These are phyloP conservation scores for Circaetus cinerascens DNA, from an alignment of 2,113 vertebrate genomes.

Conservation along the genomic window DNA sequence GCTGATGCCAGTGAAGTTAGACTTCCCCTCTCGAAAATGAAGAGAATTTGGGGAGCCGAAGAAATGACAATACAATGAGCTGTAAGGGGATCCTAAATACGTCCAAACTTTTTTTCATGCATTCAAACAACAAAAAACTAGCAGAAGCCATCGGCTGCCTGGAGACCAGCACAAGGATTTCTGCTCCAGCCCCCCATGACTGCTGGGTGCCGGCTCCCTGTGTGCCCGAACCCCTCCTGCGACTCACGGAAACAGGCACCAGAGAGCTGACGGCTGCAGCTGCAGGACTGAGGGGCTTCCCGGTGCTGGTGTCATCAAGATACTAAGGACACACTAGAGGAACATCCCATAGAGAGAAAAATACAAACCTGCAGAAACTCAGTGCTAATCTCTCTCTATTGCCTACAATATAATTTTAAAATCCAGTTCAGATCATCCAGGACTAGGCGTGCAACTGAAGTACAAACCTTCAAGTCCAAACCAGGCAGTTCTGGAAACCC, in stretches of 20 bases:
- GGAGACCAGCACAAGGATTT: neutral
- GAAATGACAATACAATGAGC: neutral
- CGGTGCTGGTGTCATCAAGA: accelerated
- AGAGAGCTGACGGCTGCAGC: neutral
- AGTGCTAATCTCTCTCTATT: neutral
- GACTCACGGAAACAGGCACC: accelerated
- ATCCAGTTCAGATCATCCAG: neutral
- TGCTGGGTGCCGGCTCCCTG: neutral
- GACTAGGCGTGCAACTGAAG: neutral
- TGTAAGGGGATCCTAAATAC: neutral
- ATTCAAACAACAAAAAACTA: neutral
- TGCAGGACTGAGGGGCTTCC: neutral
- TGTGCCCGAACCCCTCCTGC: neutral
- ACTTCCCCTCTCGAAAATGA: neutral
- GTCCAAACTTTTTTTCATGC: neutral
- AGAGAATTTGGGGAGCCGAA: neutral
- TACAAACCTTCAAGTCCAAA: neutral
- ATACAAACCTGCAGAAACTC: neutral
- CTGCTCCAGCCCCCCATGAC: neutral
- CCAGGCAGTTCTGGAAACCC: neutral
- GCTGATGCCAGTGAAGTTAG: neutral
- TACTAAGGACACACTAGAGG: neutral
- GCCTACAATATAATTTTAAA: neutral
- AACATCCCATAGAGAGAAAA: neutral
- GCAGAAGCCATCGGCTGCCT: neutral